These are phyloP conservation scores for Dolichallabes microphthalmus DNA, from an alignment of 2,113 vertebrate species.

Conservation along the genomic window DNA sequence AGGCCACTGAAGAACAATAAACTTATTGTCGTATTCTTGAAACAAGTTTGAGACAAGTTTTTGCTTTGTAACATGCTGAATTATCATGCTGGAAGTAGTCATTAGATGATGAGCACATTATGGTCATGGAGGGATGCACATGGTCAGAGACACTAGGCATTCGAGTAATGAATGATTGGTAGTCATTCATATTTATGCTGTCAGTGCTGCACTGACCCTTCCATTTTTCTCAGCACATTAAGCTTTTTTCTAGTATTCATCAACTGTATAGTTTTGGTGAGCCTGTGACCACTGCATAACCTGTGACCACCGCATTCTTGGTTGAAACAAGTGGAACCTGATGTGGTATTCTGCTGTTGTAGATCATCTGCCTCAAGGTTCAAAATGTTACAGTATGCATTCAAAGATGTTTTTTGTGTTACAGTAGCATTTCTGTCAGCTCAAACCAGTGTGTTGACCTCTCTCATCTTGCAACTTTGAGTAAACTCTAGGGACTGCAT, in stretches of 20 bases:
- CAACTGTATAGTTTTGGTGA: not conserved
- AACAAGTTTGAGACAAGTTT: not conserved
- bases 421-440: no score
- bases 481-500: no score
- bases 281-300: no score
- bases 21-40: not conserved
- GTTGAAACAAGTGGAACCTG: not conserved
- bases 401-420: not conserved
- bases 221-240: not conserved
- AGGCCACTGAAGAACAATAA: not conserved
- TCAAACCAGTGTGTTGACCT: not conserved
- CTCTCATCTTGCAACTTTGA: not conserved
- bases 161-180: not conserved
- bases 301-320: no score
- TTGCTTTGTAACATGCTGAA: not conserved
- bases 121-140: not conserved
- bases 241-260: not conserved
- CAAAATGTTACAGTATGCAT: not conserved
- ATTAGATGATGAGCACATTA: not conserved
- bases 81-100: not conserved
- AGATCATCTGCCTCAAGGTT: not conserved
- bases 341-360: not conserved
- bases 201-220: not conserved
- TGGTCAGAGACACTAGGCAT: not conserved
- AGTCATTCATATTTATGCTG: not conserved